A percentile compares a stretch with the other conserved stretches of the same genome.
Evolutionary conservation across 2,113 vertebrate genomes (phyloP).

Genomic region (Siphamia tubifer): DNA sequence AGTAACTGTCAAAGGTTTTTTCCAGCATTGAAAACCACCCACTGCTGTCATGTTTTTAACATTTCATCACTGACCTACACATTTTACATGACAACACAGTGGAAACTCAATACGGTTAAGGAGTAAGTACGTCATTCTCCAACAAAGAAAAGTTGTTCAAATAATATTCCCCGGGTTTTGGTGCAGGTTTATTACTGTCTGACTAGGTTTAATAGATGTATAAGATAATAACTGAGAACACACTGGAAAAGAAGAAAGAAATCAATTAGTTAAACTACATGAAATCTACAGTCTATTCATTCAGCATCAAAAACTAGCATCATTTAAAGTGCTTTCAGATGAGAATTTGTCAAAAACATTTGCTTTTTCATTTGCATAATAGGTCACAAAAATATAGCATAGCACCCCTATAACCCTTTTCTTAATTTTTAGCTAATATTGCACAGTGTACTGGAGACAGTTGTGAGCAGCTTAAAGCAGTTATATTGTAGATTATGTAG

Average conservation of each 20-base stretch:
- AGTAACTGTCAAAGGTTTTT: neutral
- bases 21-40: neutral
- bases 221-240: neutral
- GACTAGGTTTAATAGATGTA: constrained; percentile 1
- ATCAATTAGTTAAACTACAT: constrained; percentile 7
- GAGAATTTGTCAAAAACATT: constrained; percentile 16
- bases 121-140: too few species aligned
- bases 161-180: neutral
- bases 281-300: constrained; percentile 5
- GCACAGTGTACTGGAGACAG: constrained; percentile 11
- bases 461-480: constrained; percentile 13
- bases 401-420: constrained; percentile 8
- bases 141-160: neutral
- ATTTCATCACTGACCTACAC: neutral
- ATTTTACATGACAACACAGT: too few species aligned
- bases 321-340: constrained; percentile 64
- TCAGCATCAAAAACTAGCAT: constrained; percentile 8
- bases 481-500: constrained; percentile 1
- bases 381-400: constrained; percentile 6
- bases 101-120: too few species aligned
- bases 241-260: neutral
- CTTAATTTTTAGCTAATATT: constrained; percentile 5
- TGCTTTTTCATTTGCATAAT: constrained; percentile 46
- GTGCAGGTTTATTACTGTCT: constrained; percentile 20
- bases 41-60: neutral